Evolutionary conservation across 1,140 invertebrate genomes (phyloP).

Genomic region (Wiebesia pumilae): DNA sequence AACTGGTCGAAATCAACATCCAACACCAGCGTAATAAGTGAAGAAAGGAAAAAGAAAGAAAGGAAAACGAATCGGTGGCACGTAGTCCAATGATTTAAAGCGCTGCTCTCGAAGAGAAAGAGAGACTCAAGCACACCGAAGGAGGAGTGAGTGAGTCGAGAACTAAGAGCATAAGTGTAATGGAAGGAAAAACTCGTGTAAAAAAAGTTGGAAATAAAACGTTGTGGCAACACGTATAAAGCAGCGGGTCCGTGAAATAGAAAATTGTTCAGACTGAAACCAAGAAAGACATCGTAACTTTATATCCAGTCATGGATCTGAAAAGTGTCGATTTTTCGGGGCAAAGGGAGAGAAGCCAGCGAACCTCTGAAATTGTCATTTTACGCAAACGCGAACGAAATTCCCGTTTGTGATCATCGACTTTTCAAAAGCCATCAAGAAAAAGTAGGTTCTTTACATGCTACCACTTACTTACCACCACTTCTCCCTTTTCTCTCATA

Average conservation of each 20-base stretch:
- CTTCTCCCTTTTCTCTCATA: slow-evolving; percentile 51
- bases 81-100: slow-evolving; percentile 41
- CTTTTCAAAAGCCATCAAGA: slow-evolving; percentile 64
- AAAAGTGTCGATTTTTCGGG: slow-evolving; percentile 56
- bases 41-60: slow-evolving; percentile 17
- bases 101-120: background rate
- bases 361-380: slow-evolving; percentile 58
- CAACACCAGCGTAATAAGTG: background rate
- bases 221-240: slow-evolving; percentile 45
- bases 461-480: slow-evolving; percentile 14
- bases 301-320: slow-evolving; percentile 45
- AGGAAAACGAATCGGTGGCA: slow-evolving; percentile 41
- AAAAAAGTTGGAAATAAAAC: slow-evolving; percentile 60
- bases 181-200: slow-evolving; percentile 40
- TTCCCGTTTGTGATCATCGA: slow-evolving; percentile 62
- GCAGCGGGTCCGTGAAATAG: background rate
- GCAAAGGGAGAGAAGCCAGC: slow-evolving; percentile 11
- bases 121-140: background rate
- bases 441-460: slow-evolving; percentile 55
- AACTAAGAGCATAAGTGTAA: background rate
- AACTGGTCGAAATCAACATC: slow-evolving; percentile 4
- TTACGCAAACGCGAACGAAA: slow-evolving; percentile 65
- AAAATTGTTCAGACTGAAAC: background rate
- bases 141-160: background rate
- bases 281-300: slow-evolving; percentile 22